Conservation (phyloP, 2,797 vertebrate species). For the Cuculus canorus region DNA sequence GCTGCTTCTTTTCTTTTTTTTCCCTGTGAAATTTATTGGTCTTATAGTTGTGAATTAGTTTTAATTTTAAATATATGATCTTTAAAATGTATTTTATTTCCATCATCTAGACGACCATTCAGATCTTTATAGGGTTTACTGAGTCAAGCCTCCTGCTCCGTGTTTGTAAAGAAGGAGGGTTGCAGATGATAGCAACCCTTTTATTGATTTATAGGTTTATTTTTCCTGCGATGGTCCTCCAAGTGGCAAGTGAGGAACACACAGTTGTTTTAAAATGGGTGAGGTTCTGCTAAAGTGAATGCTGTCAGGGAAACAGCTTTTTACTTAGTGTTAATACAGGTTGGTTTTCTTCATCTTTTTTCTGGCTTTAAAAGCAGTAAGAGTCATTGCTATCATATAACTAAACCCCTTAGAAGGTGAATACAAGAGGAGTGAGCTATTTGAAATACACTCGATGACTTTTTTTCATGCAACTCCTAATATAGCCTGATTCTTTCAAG, state of each 20-base stretch:
- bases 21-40: not conserved
- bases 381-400: not conserved
- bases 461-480: not conserved
- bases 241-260: not conserved
- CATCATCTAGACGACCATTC: not conserved
- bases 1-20: not conserved
- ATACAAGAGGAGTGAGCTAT: not conserved
- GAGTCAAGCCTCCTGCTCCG: not conserved
- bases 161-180: not conserved
- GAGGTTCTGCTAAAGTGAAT: not conserved
- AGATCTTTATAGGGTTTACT: not conserved
- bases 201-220: not conserved
- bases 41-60: not conserved
- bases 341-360: not conserved
- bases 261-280: not conserved
- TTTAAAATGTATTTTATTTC: not conserved
- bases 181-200: not conserved
- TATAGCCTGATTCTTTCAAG: not conserved
- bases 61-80: not conserved
- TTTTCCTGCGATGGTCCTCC: not conserved
- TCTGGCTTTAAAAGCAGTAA: not conserved
- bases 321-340: not conserved
- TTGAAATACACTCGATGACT: not conserved
- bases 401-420: not conserved
- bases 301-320: not conserved